Conservation (phyloP, 2,113 vertebrate genomes). For the Tyto alba region DNA sequence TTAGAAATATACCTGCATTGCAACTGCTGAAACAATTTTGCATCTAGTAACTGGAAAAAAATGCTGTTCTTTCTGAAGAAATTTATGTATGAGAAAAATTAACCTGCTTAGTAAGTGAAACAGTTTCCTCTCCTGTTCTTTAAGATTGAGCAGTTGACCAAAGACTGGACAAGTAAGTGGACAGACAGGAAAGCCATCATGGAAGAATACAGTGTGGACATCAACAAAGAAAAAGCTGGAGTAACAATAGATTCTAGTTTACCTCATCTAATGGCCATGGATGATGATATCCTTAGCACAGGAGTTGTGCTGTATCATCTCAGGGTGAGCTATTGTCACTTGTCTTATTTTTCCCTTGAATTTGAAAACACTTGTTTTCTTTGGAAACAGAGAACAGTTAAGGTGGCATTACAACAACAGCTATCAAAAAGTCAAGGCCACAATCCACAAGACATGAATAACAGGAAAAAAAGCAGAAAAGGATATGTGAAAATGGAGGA, state of each 20-base stretch:
- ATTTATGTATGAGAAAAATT: not conserved
- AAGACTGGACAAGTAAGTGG: slow-evolving; percentile 92
- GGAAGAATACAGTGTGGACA: slow-evolving; percentile 90
- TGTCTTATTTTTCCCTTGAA: not conserved
- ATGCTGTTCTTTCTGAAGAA: not conserved
- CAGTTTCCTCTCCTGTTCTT: not conserved
- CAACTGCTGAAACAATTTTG: not conserved
- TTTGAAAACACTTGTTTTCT: not conserved
- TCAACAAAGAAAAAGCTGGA: slow-evolving; percentile 84
- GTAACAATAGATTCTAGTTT: slow-evolving; percentile 86
- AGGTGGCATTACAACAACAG: not conserved
- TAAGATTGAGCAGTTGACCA: slow-evolving; percentile 89
- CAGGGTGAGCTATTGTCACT: slow-evolving; percentile 75
- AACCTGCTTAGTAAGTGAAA: not conserved
- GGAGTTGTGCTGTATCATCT: slow-evolving; percentile 93
- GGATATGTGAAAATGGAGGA: not conserved
- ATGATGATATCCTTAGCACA: slow-evolving; percentile 92
- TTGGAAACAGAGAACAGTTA: not conserved
- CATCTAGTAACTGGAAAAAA: not conserved
- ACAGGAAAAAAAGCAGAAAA: not conserved
- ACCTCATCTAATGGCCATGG: slow-evolving; percentile 88
- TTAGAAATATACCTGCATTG: not conserved
- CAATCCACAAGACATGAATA: not conserved
- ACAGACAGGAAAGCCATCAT: slow-evolving; percentile 84
- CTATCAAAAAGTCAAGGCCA: not conserved